Conservation (phyloP, 2,113 vertebrate genomes). For the Indicator maculatus region DNA sequence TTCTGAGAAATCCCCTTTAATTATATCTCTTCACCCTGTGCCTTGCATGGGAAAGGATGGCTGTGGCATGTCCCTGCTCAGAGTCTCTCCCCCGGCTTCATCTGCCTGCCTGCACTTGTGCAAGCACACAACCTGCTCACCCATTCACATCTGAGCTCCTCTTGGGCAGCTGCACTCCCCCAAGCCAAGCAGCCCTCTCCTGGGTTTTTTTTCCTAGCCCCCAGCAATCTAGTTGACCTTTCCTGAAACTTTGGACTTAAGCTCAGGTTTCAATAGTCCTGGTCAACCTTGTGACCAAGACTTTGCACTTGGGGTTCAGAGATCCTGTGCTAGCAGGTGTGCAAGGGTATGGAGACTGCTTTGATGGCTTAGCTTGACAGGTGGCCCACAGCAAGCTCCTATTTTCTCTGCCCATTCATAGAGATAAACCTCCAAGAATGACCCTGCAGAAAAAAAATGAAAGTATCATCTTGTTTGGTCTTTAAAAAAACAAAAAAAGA, state of each 20-base stretch:
- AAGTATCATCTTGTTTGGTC: background rate
- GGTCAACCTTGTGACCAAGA: background rate
- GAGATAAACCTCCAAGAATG: background rate
- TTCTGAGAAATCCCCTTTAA: conserved; percentile 30
- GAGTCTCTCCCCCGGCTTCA: background rate
- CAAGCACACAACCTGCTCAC: background rate
- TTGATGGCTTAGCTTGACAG: background rate
- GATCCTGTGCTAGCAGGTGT: background rate
- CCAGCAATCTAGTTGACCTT: background rate
- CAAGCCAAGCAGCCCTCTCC: background rate
- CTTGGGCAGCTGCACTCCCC: background rate
- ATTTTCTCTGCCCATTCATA: background rate
- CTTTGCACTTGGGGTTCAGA: background rate
- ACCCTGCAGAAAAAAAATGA: background rate
- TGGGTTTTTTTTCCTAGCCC: background rate
- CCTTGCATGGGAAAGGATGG: background rate
- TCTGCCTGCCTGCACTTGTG: background rate
- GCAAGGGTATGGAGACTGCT: background rate
- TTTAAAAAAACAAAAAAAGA: background rate
- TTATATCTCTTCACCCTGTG: background rate
- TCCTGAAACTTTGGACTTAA: background rate
- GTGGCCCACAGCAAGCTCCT: background rate
- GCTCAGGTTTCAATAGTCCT: conserved; percentile 7
- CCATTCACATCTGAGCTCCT: background rate
- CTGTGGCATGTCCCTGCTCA: background rate